A percentile compares a stretch with the other conserved stretches of the same genome.
Evolutionary conservation across 2,113 vertebrate species (phyloP).

Genomic region (Euleptes europaea): DNA sequence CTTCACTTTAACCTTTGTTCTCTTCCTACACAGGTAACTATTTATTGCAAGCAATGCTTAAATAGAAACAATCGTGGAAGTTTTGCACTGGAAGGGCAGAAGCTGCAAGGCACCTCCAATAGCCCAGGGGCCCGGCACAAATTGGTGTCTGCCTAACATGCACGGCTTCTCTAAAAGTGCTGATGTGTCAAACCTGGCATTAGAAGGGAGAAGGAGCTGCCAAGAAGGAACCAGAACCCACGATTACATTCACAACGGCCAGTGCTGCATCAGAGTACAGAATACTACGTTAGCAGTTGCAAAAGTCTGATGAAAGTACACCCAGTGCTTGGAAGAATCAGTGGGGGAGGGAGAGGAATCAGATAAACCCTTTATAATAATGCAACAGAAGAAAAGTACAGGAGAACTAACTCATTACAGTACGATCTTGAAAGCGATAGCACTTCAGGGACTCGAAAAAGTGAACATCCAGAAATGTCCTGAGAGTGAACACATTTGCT

Average conservation of each 20-base stretch:
- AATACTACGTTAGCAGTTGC: not conserved
- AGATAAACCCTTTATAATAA: not conserved
- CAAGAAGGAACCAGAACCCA: not conserved
- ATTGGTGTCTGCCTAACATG: not conserved
- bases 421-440: not conserved
- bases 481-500: not conserved
- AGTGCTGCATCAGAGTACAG: not conserved
- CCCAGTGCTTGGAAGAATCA: not conserved
- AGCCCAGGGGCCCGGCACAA: not conserved
- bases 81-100: not conserved
- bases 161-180: not conserved
- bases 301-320: not conserved
- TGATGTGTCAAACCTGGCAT: too few species aligned
- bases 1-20: too few species aligned
- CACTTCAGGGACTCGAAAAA: not conserved
- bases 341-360: not conserved
- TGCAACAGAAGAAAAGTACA: not conserved
- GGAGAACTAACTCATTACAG: not conserved
- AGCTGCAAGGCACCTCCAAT: not conserved
- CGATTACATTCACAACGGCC: not conserved
- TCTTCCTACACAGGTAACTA: too few species aligned
- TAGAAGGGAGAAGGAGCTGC: not conserved
- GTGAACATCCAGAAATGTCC: conserved; percentile 4
- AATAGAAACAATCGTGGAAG: not conserved
- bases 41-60: too few species aligned